Evolutionary conservation across 2,888 invertebrate species (phyloP).

Genomic region (Fragum fragum): DNA sequence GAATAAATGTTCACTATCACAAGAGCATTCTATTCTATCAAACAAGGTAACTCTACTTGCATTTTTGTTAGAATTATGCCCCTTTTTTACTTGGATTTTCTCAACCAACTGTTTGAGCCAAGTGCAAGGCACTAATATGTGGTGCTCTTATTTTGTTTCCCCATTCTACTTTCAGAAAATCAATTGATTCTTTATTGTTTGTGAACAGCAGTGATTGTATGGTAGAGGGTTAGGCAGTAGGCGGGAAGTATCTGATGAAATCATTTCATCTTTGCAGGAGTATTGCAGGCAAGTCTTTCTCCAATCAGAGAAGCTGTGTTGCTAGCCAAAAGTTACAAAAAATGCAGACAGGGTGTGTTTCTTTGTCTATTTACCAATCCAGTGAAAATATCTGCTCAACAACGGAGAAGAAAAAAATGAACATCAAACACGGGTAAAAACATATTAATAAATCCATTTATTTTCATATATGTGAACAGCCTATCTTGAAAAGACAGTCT

Average conservation of each 20-base stretch:
- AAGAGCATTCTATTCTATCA: too few species aligned
- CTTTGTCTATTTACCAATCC: conserved; percentile 25
- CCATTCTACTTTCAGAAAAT: too few species aligned
- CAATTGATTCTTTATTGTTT: too few species aligned
- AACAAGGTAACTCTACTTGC: too few species aligned
- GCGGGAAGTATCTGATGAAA: not conserved
- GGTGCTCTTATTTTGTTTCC: too few species aligned
- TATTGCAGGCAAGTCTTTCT: not conserved
- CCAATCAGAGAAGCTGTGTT: conserved; percentile 2
- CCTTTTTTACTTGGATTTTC: too few species aligned
- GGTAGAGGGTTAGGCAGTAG: not conserved
- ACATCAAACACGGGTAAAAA: conserved; percentile 13
- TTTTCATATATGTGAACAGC: conserved; percentile 44
- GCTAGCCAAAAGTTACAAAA: conserved; percentile 14
- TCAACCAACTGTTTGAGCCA: too few species aligned
- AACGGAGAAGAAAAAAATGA: conserved; percentile 4
- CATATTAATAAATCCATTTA: conserved; percentile 65
- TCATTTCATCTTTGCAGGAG: conserved; percentile 13
- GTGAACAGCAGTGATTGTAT: too few species aligned
- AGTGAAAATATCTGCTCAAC: not conserved
- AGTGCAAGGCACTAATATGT: too few species aligned
- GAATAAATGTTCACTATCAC: too few species aligned
- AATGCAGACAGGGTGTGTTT: conserved; percentile 20
- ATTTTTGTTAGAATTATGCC: too few species aligned
- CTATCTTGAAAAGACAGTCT: conserved; percentile 25